Percentiles rank a stretch among this genome's conserved stretches.
phyloP scores from a whole-genome alignment of 2,113 vertebrate genomes.

The Fregata magnificens region DNA sequence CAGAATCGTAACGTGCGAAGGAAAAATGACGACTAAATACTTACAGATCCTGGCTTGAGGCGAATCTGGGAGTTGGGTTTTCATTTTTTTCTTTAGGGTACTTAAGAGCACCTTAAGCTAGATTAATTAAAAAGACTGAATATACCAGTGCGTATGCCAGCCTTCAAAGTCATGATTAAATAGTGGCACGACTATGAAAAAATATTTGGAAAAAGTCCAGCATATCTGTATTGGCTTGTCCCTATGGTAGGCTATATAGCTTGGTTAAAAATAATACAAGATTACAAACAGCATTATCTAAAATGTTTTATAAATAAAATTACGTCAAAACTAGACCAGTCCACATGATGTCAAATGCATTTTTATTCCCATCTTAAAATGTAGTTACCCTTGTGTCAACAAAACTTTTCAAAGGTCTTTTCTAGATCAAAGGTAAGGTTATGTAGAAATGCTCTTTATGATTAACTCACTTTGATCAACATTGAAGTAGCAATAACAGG shows the following conservation, averaged over 20 bases:
- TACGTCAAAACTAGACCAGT: background rate
- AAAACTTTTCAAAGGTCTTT: background rate
- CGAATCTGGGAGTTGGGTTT: background rate
- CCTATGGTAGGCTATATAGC: background rate
- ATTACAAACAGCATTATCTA: background rate
- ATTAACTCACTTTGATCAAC: background rate
- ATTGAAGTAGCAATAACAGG: background rate
- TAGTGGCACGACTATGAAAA: background rate
- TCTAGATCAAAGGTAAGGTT: background rate
- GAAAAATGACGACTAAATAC: background rate
- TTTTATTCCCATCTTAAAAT: background rate
- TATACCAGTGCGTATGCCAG: background rate
- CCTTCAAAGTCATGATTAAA: background rate
- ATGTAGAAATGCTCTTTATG: background rate
- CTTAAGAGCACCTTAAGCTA: background rate
- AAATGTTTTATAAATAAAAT: background rate
- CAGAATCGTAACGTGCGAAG: background rate
- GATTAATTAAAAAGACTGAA: background rate
- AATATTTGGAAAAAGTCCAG: background rate
- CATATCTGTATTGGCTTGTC: background rate
- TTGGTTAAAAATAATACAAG: background rate
- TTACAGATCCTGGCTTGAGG: background rate
- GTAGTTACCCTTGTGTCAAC: background rate
- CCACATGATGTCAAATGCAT: accelerated
- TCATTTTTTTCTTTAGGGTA: background rate